Base-by-base conservation (phyloP, 2,888 invertebrate species). In the Tinea pellionella region DNA sequence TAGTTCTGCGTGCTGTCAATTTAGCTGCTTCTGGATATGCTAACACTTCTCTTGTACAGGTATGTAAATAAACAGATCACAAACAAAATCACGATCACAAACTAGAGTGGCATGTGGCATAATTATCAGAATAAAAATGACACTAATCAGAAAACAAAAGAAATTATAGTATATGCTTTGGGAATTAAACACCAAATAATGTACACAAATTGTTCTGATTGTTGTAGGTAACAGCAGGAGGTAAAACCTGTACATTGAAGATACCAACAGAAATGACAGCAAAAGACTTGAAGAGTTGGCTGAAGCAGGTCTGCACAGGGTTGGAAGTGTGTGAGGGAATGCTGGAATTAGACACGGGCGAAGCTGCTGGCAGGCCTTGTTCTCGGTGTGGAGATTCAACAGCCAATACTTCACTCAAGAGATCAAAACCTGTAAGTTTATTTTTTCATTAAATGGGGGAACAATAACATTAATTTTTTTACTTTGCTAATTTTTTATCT, bases 321-420 rank as follows among this genome's bases (percentile, higher is more conserved):
- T 72, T 90, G 2, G 90, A 89, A 4, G 89, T 88, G 65, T 91
- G 91, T 69, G 75, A 80, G 24, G 89, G 89, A 24, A 80, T 90
- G 74, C 89, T 90, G 64, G 84, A 89, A 70, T 74, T 88, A 61
- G 87, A 86, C 47, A 69, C 74, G 0, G 84, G 81, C 0, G 88
- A 88, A 64, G 77, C 80, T 60, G 79, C 82, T 1, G 80, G 79
- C 11, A 74, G 80, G 67, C 80, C 81, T 32, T 88, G 88, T 64
- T 72, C 75, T 0, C 73, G 85, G 9, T 88, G 88, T 66, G 80
- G 80, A 1, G 82, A 86, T 42, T 78, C 83, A 37, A 81, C 82
- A 2, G 77, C 80, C 2, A 75, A 77, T 66, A 72, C 75, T 16
- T 80, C 72, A 59, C 64, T 73, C 2, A 88, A 88, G 64, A 77